Percentiles rank a stretch among this genome's conserved stretches.
These are phyloP conservation scores for Macaria notata DNA, from an alignment of 2,888 invertebrate genomes.

Conservation along the genomic window DNA sequence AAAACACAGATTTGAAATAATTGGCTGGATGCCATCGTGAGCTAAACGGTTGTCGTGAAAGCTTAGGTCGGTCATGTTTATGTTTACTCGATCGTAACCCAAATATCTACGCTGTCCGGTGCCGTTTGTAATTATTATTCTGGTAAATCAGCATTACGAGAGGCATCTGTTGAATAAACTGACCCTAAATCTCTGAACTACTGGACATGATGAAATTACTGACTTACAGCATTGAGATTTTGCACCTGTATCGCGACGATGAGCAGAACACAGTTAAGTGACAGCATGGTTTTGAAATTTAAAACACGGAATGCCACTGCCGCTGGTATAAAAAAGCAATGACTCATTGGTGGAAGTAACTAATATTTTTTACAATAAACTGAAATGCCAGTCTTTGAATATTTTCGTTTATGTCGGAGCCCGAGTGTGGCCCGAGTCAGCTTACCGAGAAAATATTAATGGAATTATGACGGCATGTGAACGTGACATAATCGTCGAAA, in stretches of 20 bases:
- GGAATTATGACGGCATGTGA: conserved; percentile 7
- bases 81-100: conserved; percentile 61
- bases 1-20: conserved; percentile 30
- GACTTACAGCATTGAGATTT: too few relatives aligned
- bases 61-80: conserved; percentile 54
- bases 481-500: conserved; percentile 11
- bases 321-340: too few relatives aligned
- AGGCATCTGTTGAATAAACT: conserved; percentile 11
- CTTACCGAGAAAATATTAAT: conserved; percentile 1
- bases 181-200: not conserved
- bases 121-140: conserved; percentile 15
- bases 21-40: conserved; percentile 47
- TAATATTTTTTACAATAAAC: too few relatives aligned
- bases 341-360: too few relatives aligned
- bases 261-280: too few relatives aligned
- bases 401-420: not conserved
- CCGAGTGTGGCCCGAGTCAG: not conserved
- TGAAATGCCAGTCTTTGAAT: not conserved
- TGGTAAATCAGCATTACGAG: conserved; percentile 4
- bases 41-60: conserved; percentile 54
- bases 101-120: conserved; percentile 39
- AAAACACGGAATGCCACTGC: too few relatives aligned
- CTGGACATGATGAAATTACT: not conserved
- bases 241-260: too few relatives aligned
- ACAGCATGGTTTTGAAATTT: too few relatives aligned